Evolutionary conservation across 2,113 vertebrate genomes (phyloP).

Genomic region (Aythya baeri): DNA sequence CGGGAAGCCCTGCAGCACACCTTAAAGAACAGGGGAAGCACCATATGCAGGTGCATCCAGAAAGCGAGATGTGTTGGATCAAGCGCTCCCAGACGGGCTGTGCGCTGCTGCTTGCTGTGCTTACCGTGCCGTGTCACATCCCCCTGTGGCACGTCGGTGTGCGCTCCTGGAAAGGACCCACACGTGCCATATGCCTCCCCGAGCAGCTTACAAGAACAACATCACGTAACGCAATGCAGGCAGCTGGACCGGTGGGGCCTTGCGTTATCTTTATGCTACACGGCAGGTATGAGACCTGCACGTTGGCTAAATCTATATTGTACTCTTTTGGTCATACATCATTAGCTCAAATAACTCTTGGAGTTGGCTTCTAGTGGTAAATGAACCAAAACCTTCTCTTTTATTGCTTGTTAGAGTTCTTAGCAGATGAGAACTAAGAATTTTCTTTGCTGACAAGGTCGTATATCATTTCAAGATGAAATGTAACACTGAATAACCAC

Average conservation of each 20-base stretch:
- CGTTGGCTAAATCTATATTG: neutral
- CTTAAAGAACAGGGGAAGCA: neutral
- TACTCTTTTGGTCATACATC: neutral
- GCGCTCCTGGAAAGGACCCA: too few species aligned
- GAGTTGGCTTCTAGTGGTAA: neutral
- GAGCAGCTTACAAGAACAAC: neutral
- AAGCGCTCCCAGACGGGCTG: neutral
- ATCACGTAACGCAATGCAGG: fast-evolving
- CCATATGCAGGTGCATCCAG: neutral
- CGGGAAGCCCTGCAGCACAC: neutral
- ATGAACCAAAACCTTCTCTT: conserved; percentile 31
- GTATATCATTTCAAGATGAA: neutral
- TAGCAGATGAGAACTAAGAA: conserved; percentile 1
- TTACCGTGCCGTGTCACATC: neutral
- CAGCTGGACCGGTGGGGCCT: neutral
- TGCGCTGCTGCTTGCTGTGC: neutral
- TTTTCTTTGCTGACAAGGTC: conserved; percentile 40
- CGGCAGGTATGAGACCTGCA: fast-evolving
- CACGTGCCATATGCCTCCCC: neutral
- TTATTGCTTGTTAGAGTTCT: conserved; percentile 20
- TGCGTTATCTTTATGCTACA: neutral
- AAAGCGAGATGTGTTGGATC: neutral
- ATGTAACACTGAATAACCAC: neutral
- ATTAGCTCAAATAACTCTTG: conserved; percentile 33
- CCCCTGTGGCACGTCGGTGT: neutral